Base-by-base conservation (phyloP, 2,113 vertebrate genomes). In the Odontophorus gujanensis region DNA sequence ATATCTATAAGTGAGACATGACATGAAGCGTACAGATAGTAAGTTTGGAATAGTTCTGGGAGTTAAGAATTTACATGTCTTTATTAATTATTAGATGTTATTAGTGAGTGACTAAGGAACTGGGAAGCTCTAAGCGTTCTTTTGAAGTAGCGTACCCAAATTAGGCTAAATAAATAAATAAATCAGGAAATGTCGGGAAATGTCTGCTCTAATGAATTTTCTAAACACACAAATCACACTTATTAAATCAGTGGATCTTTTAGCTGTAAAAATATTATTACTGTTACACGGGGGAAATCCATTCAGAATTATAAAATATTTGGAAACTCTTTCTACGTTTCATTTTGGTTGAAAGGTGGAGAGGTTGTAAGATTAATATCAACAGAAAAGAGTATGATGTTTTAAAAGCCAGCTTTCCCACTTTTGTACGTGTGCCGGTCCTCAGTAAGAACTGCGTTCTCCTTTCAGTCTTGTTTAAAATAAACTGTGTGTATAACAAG, bases 11-110 rank as follows among this genome's bases (percentile, higher is more conserved):
- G 94, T 94, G 96, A 97, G 96, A 97, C 95, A 95, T 92, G 94
- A 95, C 95, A 97, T 58, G 93, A 96, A 95, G 95, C 87, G 1
- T 94, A 93, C 94, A 95, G 96, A 95, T 95, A 97, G 96, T 93
- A 96, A 96, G 91, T 97, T 96, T 94, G 96, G 93, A 97, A 96
- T 95, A 96, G 96, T 97, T 97, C 97, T 97, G 96, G 97, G 97
- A 97, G 96, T 97, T 97, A 97, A 97, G 95, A 95, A 97, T 97
- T 97, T 97, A 94, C 97, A 97, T 97, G 96, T 97, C 97, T 96
- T 97, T 97, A 97, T 97, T 97, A 97, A 97, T 97, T 97, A 97
- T 97, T 97, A 96, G 96, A 96, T 92, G 96, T 97, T 97, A 97
- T 96, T 97, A 97, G 97, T 96, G 96, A 94, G 93, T 97, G 96